These are phyloP conservation scores for Otus scops DNA, from an alignment of 2,797 vertebrate species.

Conservation along the genomic window DNA sequence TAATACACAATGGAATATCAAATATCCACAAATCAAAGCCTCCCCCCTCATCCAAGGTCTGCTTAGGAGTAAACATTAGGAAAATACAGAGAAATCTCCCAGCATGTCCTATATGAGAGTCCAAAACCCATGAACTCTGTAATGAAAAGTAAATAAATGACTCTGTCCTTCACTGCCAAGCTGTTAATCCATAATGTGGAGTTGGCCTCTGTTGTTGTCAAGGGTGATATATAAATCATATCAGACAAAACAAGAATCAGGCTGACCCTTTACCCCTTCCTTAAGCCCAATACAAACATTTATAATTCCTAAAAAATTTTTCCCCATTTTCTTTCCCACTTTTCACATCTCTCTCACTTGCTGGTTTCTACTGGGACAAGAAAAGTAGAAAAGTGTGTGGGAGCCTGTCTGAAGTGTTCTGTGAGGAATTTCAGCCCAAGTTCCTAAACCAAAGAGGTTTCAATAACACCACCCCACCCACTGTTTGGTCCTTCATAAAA, in stretches of 20 bases:
- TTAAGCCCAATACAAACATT: neutral
- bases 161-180: slow-evolving; percentile 46
- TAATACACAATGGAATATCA: neutral
- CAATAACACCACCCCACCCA: neutral
- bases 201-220: slow-evolving; percentile 17
- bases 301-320: neutral
- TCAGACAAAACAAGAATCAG: neutral
- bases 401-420: neutral
- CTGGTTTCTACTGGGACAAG: neutral
- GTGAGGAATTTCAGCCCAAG: neutral
- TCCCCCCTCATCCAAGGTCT: neutral
- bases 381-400: neutral
- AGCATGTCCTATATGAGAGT: neutral
- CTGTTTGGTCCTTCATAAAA: neutral
- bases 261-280: neutral
- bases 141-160: slow-evolving; percentile 51
- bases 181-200: slow-evolving; percentile 12
- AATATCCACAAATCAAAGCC: slow-evolving; percentile 25
- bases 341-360: neutral
- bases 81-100: slow-evolving; percentile 24
- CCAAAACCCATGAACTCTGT: slow-evolving; percentile 2
- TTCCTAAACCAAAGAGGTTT: neutral
- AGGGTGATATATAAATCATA: slow-evolving; percentile 3
- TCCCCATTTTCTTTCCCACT: rapidly evolving
- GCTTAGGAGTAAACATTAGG: neutral